Evolutionary conservation across 2,113 vertebrate species (phyloP), one percentile per base, ranked within the genome.

Genomic region (Tetraodon nigroviridis): DNA sequence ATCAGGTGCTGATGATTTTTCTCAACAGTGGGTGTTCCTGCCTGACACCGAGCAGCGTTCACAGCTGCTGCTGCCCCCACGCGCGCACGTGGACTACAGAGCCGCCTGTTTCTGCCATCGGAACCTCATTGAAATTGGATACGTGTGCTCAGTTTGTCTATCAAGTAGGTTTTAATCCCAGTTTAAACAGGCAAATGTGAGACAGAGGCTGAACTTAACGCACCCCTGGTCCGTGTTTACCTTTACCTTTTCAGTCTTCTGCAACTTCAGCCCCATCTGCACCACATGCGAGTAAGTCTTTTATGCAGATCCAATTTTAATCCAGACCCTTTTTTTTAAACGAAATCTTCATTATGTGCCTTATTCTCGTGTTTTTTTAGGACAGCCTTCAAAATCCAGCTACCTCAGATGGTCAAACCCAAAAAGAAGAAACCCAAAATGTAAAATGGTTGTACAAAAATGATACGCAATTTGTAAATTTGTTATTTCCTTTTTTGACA

Each of bases 201-300:
- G 11, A 21, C 7, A 4, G 2, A 44, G 12, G 1, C 3, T 32
- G 27, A 63, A 29, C 5, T 51, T 49, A 18, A 27, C 18, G 2
- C 12, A 37, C 47, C 41, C 37, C 1, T 50, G 16, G 14, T 76
- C 67, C 7, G 0, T 67, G 2, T 53, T 27, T 27, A 27, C 4
- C 24, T n/a, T 58, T 81, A 11, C 64, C 7, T 61, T 62, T 62
- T 11, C 3, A 99, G 97, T 99, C 82, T 99, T 99, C 90, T 99
- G 97, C 89, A 98, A 91, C 80, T 99, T 99, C 88, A 99, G 95
- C 75, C 97, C 97, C 10, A 99, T 99, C 86, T 99, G 97, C 64
- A 98, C 96, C 15, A 99, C 97, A 0, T 99, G 97, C 92, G 96
- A 99, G 97, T 99, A 70, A 96, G 96, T 95, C 0, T 57, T 52